These are phyloP conservation scores for Loriculus beryllinus DNA, from an alignment of 2,797 vertebrate genomes.

Conservation along the genomic window DNA sequence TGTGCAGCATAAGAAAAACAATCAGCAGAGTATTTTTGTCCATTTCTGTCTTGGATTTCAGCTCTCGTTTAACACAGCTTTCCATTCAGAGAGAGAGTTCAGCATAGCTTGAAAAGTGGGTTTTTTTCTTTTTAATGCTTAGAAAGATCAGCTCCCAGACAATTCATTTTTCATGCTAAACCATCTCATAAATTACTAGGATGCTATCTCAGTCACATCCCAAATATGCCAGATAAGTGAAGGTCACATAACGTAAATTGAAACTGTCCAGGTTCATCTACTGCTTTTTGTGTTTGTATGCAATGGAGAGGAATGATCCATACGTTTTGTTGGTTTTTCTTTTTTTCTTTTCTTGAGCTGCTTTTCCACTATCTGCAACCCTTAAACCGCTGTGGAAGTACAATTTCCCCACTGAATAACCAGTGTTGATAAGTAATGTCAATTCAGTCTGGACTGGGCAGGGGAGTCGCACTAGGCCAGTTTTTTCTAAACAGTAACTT, in stretches of 20 bases:
- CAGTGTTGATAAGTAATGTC: background rate
- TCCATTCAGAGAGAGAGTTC: background rate
- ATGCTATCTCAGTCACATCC: conserved; percentile 6
- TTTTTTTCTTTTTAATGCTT: conserved; percentile 16
- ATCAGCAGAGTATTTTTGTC: background rate
- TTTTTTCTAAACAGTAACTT: background rate
- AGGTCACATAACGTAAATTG: background rate
- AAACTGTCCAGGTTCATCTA: background rate
- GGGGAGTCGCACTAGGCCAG: background rate
- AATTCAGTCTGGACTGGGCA: background rate
- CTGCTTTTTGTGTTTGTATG: background rate
- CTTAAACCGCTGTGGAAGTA: background rate
- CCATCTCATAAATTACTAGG: background rate
- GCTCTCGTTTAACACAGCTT: background rate
- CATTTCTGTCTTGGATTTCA: background rate
- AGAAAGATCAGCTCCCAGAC: background rate
- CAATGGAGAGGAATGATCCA: background rate
- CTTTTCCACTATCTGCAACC: background rate
- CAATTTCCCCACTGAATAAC: background rate
- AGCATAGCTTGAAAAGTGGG: background rate
- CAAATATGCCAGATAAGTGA: background rate
- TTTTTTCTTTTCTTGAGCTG: background rate
- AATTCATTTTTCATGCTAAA: conserved; percentile 40
- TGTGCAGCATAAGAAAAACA: background rate
- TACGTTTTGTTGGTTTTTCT: background rate